These are phyloP conservation scores for Seira ritae DNA, from an alignment of 2,888 invertebrate genomes.

Conservation along the genomic window DNA sequence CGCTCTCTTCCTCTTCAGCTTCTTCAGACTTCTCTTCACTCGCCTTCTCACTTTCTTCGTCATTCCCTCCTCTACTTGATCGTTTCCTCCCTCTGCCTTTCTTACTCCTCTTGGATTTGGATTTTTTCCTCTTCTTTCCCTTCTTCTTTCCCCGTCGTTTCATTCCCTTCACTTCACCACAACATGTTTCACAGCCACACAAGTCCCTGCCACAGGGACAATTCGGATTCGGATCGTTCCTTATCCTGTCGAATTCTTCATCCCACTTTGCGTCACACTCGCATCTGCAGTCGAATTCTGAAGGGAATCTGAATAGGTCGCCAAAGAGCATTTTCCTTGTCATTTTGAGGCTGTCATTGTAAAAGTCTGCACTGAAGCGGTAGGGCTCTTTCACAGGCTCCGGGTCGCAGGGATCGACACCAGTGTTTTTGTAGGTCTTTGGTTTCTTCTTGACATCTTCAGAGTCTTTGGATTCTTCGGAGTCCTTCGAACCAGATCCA, in stretches of 20 bases:
- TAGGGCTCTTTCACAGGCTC: no score
- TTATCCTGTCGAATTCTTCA: neutral
- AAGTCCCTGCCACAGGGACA: constrained; percentile 22
- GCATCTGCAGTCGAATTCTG: constrained; percentile 20
- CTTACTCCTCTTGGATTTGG: neutral
- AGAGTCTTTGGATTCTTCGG: no score
- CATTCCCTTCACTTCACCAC: constrained; percentile 12
- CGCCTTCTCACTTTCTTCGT: neutral
- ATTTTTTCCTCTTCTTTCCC: constrained; percentile 10
- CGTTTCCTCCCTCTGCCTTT: neutral
- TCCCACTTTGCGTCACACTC: no score
- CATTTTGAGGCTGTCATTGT: no score
- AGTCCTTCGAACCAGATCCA: no score
- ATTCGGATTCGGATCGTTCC: constrained; percentile 17
- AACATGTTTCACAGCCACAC: constrained; percentile 24
- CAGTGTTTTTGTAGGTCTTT: no score
- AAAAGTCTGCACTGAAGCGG: no score
- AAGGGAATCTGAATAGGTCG: constrained; percentile 17
- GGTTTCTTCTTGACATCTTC: no score
- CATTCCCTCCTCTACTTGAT: neutral
- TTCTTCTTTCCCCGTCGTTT: neutral
- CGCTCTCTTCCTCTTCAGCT: neutral
- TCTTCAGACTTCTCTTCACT: neutral
- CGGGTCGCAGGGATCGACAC: no score
- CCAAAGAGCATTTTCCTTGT: constrained; percentile 36